These are phyloP conservation scores for Mizuhopecten yessoensis DNA, from an alignment of 1,140 invertebrate genomes.

Conservation along the genomic window DNA sequence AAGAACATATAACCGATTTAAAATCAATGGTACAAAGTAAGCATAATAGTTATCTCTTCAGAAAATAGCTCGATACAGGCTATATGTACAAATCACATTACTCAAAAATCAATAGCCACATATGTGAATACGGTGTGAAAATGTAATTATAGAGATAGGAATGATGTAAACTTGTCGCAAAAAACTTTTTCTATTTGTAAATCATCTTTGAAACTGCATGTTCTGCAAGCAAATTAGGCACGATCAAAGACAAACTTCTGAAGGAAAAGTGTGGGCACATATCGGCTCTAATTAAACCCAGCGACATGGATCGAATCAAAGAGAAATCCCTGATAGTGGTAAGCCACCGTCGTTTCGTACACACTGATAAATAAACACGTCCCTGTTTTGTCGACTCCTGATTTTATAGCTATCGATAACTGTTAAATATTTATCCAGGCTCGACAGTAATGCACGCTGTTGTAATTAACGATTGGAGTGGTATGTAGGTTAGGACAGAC, in stretches of 20 bases:
- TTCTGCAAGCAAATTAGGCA: background rate
- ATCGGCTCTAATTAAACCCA: background rate
- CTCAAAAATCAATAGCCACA: background rate
- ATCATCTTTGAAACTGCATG: background rate
- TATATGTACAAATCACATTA: background rate
- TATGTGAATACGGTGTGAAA: no score
- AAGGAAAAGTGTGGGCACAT: background rate
- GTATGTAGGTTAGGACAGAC: background rate
- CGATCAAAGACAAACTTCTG: slow-evolving; percentile 2
- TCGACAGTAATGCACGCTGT: background rate
- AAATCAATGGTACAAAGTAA: background rate
- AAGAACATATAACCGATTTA: background rate
- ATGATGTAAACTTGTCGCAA: background rate
- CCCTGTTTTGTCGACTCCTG: background rate
- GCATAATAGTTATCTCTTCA: background rate
- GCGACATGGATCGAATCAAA: background rate
- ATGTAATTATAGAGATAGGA: background rate
- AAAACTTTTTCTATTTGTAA: background rate
- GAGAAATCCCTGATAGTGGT: background rate
- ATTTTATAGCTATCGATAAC: slow-evolving; percentile 19
- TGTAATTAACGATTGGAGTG: background rate
- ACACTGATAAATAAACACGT: background rate
- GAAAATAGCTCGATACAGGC: background rate
- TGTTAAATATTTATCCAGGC: background rate
- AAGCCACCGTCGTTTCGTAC: background rate